Base-by-base conservation (phyloP, 2,888 invertebrate genomes). In the Cryptocephalus primarius region DNA sequence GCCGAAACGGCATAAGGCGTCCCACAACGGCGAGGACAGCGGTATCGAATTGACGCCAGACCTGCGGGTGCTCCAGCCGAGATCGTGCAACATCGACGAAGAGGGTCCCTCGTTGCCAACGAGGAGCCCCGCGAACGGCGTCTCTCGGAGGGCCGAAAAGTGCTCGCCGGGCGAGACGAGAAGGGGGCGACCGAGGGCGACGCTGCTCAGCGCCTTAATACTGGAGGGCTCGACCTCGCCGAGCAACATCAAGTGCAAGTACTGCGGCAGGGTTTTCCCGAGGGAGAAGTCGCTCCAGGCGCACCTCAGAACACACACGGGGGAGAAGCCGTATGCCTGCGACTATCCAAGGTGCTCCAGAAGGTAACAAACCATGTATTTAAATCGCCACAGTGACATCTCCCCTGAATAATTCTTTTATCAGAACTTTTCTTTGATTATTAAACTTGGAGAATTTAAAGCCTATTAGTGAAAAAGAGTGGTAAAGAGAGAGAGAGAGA, bases 221-320 rank as follows among this genome's bases (percentile, higher is more conserved):
- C 72, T 78, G 54, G 80, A 83, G 68, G 85, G 85, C 36, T 77
- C 80, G 40, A 78, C 80, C 31, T 81, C 82, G 9, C 78, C 78
- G 8, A 80, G 80, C 61, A 77, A 78, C 48, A 84, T 85, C 55
- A 82, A 82, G 61, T 86, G 86, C 65, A 74, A 75, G 44, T 80
- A 75, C 58, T 85, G 86, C 67, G 77, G 77, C 53, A 70, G 86
- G 47, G 82, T 84, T 14, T 86, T 86, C 63, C 86, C 86, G 1
- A 70, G 85, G 54, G 84, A 85, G 61, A 86, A 86, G 67, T 83
- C 82, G 9, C 72, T 85, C 1, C 83, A 84, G 63, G 85, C 85
- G 12, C 80, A 80, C 62, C 63, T 79, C 33, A 69, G 80, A 55
- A 80, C 79, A 6, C 81, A 81, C 58, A 80, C 80, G 64, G 85